phyloP scores from a whole-genome alignment of 2,113 vertebrate genomes.

The Sinocyclocheilus rhinocerous region DNA sequence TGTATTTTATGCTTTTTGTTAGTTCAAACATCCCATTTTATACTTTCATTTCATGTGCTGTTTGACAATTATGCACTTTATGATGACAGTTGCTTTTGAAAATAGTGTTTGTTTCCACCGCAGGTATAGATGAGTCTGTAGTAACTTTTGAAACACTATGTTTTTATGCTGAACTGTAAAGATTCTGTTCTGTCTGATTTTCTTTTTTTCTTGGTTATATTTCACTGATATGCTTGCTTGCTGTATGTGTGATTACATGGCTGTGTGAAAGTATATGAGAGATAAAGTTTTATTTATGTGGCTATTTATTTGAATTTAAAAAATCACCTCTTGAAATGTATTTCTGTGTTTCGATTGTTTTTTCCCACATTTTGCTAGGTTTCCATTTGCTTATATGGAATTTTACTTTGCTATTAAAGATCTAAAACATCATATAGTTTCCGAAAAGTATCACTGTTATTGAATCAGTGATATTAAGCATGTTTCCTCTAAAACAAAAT shows the following conservation, averaged over 20 bases:
- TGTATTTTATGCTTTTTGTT: conserved; percentile 41
- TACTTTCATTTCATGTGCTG: conserved; percentile 58
- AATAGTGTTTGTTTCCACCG: conserved; percentile 60
- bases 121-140: conserved; percentile 55
- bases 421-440: too few species aligned
- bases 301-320: conserved; percentile 84
- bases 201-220: conserved; percentile 63
- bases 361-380: too few species aligned
- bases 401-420: too few species aligned
- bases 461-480: neutral
- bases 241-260: conserved; percentile 52
- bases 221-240: conserved; percentile 70
- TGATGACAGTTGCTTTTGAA: conserved; percentile 60
- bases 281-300: conserved; percentile 77
- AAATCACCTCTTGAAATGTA: conserved; percentile 66
- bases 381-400: neutral
- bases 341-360: neutral
- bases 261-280: conserved; percentile 45
- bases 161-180: conserved; percentile 62
- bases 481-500: neutral
- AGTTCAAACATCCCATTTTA: conserved; percentile 59
- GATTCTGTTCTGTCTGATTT: neutral
- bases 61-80: conserved; percentile 76
- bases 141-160: conserved; percentile 68
- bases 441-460: too few species aligned